Conservation (phyloP, 1,140 invertebrate species). For the Aphidius ervi region DNA sequence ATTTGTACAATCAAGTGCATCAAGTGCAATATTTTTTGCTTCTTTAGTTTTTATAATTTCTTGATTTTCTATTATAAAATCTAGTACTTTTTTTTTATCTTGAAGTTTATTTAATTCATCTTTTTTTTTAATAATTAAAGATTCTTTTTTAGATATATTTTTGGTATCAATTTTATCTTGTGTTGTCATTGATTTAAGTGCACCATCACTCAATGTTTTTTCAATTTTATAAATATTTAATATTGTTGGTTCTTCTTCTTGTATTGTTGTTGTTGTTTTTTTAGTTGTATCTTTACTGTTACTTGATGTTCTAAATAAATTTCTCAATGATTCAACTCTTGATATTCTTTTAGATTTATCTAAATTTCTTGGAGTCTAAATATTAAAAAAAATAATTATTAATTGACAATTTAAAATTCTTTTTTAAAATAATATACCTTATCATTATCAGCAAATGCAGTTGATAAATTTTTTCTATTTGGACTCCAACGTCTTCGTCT, state of each 20-base stretch:
- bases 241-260: conserved; percentile 29
- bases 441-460: conserved; percentile 29
- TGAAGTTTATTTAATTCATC: conserved; percentile 40
- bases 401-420: not conserved
- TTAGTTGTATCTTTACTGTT: conserved; percentile 25
- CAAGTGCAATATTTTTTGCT: conserved; percentile 26
- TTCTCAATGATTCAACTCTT: conserved; percentile 58
- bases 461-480: conserved; percentile 35
- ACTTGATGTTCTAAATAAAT: conserved; percentile 47
- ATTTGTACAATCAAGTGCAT: conserved; percentile 22
- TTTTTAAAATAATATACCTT: conserved; percentile 31
- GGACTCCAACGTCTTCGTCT: conserved; percentile 52
- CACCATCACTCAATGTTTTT: conserved; percentile 45
- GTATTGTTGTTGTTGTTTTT: conserved; percentile 28
- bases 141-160: conserved; percentile 18
- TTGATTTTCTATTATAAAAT: conserved; percentile 40
- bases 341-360: conserved; percentile 51
- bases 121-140: conserved; percentile 25
- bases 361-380: conserved; percentile 15
- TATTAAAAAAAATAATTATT: not conserved
- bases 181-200: conserved; percentile 25
- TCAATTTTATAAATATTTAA: conserved; percentile 36
- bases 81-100: conserved; percentile 36
- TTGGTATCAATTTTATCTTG: not conserved
- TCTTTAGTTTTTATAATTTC: conserved; percentile 34